Evolutionary conservation across 2,888 invertebrate genomes (phyloP), one percentile per base, ranked within the genome.

Genomic region (Heterodera filipjevi): DNA sequence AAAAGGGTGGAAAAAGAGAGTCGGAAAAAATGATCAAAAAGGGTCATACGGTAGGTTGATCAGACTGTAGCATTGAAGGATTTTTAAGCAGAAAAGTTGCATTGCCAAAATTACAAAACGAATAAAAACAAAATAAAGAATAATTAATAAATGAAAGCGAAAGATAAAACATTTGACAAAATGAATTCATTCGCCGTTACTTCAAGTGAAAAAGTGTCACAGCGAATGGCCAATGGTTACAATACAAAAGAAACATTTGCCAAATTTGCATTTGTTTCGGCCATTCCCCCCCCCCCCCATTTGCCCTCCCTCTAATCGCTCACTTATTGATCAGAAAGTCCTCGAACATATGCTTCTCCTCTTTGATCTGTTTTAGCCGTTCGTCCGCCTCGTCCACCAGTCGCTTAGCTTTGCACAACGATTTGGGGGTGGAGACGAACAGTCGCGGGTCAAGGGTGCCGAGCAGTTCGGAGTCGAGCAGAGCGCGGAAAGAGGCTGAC

Each of bases 311-410:
- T 5, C 12, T 39, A 39, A 49, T 27, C 44, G 32, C 64, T 14
- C 66, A 64, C 75, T 75, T 75, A 32, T 75, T 75, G 44, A 75
- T 75, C 59, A 75, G 68, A 33, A 75, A 75, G 46, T 75, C 75
- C 46, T 75, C 75, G 68, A 75, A 75, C 75, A 75, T 75, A 8
- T 75, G 75, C 66, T 68, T 68, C n/a, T 75, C 75, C 68, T 75
- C 75, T 33, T 75, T 75, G 59, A 10, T 33, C 3, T 46, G 33
- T 46, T 75, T 75, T 16, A 44, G 75, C 19, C 75, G 75, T 12
- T 75, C 75, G 68, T 75, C 75, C 8, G 53, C 75, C 33, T 75
- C 75, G 32, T 46, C 46, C 44, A 75, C 32, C 44, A 66, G 30
- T 16, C 64, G 27, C 59, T 33, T 75, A 30, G 75, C 75, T 32